These are phyloP conservation scores for Nycticorax nycticorax DNA, from an alignment of 2,113 vertebrate genomes.

Conservation along the genomic window DNA sequence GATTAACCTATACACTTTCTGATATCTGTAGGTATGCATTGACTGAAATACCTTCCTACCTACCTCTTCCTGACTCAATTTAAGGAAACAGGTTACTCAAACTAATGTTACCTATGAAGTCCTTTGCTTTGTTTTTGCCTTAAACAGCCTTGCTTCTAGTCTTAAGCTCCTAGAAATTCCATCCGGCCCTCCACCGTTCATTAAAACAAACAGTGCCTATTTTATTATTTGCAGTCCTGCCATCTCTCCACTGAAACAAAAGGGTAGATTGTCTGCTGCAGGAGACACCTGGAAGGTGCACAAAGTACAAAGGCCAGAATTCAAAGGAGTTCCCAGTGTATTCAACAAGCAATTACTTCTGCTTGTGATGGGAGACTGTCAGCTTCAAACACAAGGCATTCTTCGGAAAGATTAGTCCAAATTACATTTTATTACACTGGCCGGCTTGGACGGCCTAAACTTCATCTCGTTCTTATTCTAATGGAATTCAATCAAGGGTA, in stretches of 20 bases:
- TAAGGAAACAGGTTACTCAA: constrained; percentile 50
- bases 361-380: constrained; percentile 87
- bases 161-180: constrained; percentile 74
- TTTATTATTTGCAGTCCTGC: constrained; percentile 76
- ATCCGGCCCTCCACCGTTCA: constrained; percentile 60
- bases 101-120: constrained; percentile 29
- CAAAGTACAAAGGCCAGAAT: constrained; percentile 80
- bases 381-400: constrained; percentile 93
- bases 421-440: constrained; percentile 97
- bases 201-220: constrained; percentile 71
- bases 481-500: constrained; percentile 89
- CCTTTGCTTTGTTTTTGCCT: constrained; percentile 32
- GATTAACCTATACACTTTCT: neutral
- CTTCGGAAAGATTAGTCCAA: constrained; percentile 96
- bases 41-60: neutral
- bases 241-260: constrained; percentile 81
- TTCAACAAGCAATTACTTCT: constrained; percentile 91
- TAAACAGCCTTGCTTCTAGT: constrained; percentile 5
- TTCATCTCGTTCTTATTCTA: constrained; percentile 87
- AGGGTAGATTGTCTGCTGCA: constrained; percentile 82
- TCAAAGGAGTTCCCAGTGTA: constrained; percentile 79
- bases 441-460: constrained; percentile 83
- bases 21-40: neutral
- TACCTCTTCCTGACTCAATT: constrained; percentile 22
- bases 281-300: constrained; percentile 91